Conservation (phyloP, 2,113 vertebrate genomes). For the Manacus vitellinus region DNA sequence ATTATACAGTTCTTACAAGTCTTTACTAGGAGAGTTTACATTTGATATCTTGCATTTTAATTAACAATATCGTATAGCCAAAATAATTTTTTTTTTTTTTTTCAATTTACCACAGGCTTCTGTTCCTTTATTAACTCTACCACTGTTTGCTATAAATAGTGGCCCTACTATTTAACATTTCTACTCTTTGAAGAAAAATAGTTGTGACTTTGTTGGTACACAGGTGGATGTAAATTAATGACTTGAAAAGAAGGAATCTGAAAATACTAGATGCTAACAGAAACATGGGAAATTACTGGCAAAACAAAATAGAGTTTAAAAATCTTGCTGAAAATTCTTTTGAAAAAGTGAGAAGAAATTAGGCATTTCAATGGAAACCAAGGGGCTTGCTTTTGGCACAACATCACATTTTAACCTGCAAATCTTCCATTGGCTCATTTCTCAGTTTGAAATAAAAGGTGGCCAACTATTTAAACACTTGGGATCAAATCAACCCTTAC, state of each 20-base stretch:
- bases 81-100: slow-evolving; percentile 40
- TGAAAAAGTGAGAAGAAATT: not conserved
- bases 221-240: not conserved
- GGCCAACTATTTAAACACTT: not conserved
- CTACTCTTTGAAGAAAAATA: not conserved
- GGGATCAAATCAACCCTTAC: not conserved
- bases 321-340: not conserved
- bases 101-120: slow-evolving; percentile 16
- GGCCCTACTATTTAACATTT: not conserved
- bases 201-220: not conserved
- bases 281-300: not conserved
- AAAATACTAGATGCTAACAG: not conserved
- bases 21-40: not conserved
- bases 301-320: not conserved
- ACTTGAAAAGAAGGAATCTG: not conserved
- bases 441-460: not conserved
- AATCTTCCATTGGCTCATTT: not conserved
- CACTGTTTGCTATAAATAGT: slow-evolving; percentile 17
- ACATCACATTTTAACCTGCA: not conserved
- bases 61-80: not conserved
- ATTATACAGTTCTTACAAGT: slow-evolving; percentile 12
- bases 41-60: not conserved
- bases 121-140: slow-evolving; percentile 43
- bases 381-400: not conserved
- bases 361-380: not conserved